These are phyloP conservation scores for Mormyrops attenuatus DNA, from an alignment of 2,797 vertebrate species.

Conservation along the genomic window DNA sequence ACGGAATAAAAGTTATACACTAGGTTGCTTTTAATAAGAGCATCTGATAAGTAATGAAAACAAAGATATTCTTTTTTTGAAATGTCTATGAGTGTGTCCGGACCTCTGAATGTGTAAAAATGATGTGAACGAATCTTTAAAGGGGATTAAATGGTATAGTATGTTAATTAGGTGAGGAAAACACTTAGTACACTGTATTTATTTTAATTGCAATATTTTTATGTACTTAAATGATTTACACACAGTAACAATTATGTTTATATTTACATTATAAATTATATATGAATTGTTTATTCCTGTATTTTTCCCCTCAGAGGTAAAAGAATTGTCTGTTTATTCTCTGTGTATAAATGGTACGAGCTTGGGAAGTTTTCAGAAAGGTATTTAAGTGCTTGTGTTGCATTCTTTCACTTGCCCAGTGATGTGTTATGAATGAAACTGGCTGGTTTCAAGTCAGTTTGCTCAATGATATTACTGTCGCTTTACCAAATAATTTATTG, in stretches of 20 bases:
- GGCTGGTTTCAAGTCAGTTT: neutral
- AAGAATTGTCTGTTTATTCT: conserved; percentile 29
- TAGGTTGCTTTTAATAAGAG: neutral
- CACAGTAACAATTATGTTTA: conserved; percentile 2
- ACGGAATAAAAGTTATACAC: neutral
- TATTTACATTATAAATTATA: conserved; percentile 27
- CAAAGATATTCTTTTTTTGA: neutral
- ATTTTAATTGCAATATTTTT: conserved; percentile 10
- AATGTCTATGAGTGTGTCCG: neutral
- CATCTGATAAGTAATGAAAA: neutral
- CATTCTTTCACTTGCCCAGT: conserved; percentile 4
- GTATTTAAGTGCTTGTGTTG: conserved; percentile 29
- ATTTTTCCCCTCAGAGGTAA: conserved; percentile 37
- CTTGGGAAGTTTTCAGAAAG: conserved; percentile 12
- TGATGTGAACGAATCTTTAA: neutral
- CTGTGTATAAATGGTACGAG: conserved; percentile 22
- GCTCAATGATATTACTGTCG: neutral
- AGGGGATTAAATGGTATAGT: neutral
- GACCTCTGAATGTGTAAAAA: neutral
- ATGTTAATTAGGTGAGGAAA: neutral
- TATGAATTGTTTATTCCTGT: conserved; percentile 35
- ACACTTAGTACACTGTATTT: neutral
- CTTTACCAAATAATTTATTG: conserved; percentile 1
- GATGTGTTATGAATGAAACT: neutral
- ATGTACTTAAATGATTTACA: conserved; percentile 11